Evolutionary conservation across 2,888 invertebrate species (phyloP).

Genomic region (Mimumesa dahlbomi): DNA sequence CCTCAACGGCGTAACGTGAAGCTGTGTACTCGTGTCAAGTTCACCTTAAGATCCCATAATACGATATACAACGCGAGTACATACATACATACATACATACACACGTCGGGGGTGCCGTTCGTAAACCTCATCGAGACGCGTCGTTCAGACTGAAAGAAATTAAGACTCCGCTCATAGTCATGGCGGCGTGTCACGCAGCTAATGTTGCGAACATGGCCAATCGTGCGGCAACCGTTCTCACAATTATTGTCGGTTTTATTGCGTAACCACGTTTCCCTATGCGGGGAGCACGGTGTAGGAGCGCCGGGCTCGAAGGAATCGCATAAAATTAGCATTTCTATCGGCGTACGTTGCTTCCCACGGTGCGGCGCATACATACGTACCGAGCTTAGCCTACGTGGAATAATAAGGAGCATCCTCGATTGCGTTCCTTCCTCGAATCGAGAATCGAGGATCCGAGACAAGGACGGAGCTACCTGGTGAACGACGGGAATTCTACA

Average conservation of each 20-base stretch:
- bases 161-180: constrained; percentile 37
- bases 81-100: not conserved
- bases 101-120: too few species aligned
- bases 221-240: constrained; percentile 61
- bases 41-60: constrained; percentile 20
- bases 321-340: constrained; percentile 77
- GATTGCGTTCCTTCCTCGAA: constrained; percentile 46
- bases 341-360: constrained; percentile 69
- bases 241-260: constrained; percentile 70
- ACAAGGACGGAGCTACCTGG: not conserved
- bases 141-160: constrained; percentile 30
- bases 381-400: constrained; percentile 37
- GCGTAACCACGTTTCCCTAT: constrained; percentile 52
- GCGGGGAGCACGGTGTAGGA: constrained; percentile 42
- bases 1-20: not conserved
- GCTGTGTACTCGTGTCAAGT: not conserved
- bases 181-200: constrained; percentile 52
- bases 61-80: constrained; percentile 6
- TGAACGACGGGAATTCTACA: constrained; percentile 12
- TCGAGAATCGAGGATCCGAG: constrained; percentile 24
- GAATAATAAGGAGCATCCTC: constrained; percentile 59
- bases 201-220: constrained; percentile 8
- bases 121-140: constrained; percentile 25
- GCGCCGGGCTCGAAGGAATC: constrained; percentile 59
- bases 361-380: constrained; percentile 51